These are phyloP conservation scores for Sminthurinus signatus DNA, from an alignment of 1,140 invertebrate genomes.

Conservation along the genomic window DNA sequence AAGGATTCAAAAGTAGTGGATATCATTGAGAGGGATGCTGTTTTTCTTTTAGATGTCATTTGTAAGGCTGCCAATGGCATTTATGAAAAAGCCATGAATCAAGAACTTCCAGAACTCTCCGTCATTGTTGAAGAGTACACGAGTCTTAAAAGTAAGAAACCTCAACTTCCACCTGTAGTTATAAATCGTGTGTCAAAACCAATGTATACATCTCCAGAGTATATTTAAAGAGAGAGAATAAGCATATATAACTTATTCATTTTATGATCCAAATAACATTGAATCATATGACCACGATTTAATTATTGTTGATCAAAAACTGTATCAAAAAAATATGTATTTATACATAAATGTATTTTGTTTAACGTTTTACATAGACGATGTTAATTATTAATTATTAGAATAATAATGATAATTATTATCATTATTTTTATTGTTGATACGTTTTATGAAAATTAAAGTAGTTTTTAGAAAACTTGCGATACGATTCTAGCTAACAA, in stretches of 20 bases:
- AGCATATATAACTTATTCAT: neutral
- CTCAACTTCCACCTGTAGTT: constrained; percentile 25
- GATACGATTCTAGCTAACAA: too few relatives aligned
- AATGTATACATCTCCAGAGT: constrained; percentile 30
- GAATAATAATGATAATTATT: too few relatives aligned
- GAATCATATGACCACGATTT: neutral
- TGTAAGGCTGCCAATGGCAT: constrained; percentile 24
- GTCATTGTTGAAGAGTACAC: constrained; percentile 25
- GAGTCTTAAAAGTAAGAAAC: constrained; percentile 16
- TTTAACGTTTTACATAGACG: too few relatives aligned
- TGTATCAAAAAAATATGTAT: neutral
- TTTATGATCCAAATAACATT: neutral
- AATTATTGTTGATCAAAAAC: neutral
- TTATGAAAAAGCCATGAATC: constrained; percentile 26
- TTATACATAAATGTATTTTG: too few relatives aligned
- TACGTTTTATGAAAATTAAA: too few relatives aligned
- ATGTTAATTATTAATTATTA: too few relatives aligned
- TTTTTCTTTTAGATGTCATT: constrained; percentile 31
- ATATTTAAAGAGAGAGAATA: constrained; percentile 26
- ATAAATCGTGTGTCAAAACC: constrained; percentile 15
- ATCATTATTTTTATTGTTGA: too few relatives aligned
- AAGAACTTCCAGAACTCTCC: constrained; percentile 19
- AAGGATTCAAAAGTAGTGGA: constrained; percentile 22
- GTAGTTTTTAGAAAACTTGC: too few relatives aligned
- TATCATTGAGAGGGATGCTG: constrained; percentile 34